phyloP scores from a whole-genome alignment of 1,140 invertebrate species.

The Kradibia gibbosae region DNA sequence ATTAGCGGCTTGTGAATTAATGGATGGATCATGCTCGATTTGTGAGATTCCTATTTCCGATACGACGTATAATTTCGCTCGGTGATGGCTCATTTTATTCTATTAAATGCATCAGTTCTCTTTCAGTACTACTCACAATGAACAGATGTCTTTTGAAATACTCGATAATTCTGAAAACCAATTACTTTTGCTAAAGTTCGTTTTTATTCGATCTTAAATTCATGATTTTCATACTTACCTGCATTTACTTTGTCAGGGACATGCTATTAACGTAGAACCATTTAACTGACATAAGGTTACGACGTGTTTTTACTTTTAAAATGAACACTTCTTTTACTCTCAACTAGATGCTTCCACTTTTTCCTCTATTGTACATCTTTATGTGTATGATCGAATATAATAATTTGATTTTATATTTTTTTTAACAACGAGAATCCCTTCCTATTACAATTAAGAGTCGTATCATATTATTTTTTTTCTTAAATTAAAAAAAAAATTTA shows the following conservation, averaged over 20 bases:
- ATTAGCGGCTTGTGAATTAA: constrained; percentile 19
- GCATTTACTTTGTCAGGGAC: neutral
- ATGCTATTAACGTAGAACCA: too few relatives aligned
- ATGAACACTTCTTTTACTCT: too few relatives aligned
- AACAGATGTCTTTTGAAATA: neutral
- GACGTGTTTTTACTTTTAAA: neutral
- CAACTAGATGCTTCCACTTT: too few relatives aligned
- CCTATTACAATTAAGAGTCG: too few relatives aligned
- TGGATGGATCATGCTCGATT: constrained; percentile 16
- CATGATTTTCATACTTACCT: neutral
- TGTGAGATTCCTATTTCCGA: neutral
- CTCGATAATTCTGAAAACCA: neutral
- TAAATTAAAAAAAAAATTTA: too few relatives aligned
- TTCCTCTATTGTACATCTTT: too few relatives aligned
- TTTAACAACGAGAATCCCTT: too few relatives aligned
- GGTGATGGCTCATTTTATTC: neutral
- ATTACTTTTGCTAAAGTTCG: neutral
- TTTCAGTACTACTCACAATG: neutral
- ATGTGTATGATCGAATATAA: too few relatives aligned
- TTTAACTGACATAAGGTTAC: neutral
- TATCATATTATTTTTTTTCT: too few relatives aligned
- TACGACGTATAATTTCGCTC: neutral
- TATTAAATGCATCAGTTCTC: neutral
- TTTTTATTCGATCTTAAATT: neutral
- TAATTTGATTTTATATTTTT: too few relatives aligned